A percentile compares a stretch with the other conserved stretches of the same genome.
Conservation (phyloP, 2,888 invertebrate genomes). For the Eristalinus aeneus region DNA sequence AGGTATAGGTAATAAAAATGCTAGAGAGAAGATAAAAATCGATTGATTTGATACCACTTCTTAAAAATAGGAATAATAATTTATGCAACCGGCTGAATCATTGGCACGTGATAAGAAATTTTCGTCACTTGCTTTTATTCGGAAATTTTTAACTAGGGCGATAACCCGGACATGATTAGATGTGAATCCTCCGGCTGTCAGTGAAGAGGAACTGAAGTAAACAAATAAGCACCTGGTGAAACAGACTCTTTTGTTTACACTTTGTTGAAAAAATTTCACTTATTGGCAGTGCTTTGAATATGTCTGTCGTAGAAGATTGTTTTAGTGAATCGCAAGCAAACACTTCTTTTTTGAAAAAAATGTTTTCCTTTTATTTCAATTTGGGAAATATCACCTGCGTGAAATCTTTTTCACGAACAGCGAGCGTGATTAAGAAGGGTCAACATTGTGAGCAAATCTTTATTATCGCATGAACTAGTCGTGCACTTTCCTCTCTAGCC, state of each 20-base stretch:
- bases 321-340: neutral
- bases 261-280: neutral
- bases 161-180: slow-evolving; percentile 8
- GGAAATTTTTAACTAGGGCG: slow-evolving; percentile 6
- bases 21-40: neutral
- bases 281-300: neutral
- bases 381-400: neutral
- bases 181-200: neutral
- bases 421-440: no score
- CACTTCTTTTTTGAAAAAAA: neutral
- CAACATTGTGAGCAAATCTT: no score
- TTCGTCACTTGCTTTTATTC: neutral
- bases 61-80: neutral
- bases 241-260: neutral
- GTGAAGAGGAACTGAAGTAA: neutral
- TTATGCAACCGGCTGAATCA: slow-evolving; percentile 6
- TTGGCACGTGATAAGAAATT: slow-evolving; percentile 9
- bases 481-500: no score
- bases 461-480: no score
- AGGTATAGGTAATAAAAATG: no score
- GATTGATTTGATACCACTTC: neutral
- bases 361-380: neutral
- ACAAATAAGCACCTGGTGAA: neutral
- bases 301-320: neutral
- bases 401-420: no score